Evolutionary conservation across 2,888 invertebrate species (phyloP), one percentile per base, ranked within the genome.

Genomic region (Prosapia bicincta): DNA sequence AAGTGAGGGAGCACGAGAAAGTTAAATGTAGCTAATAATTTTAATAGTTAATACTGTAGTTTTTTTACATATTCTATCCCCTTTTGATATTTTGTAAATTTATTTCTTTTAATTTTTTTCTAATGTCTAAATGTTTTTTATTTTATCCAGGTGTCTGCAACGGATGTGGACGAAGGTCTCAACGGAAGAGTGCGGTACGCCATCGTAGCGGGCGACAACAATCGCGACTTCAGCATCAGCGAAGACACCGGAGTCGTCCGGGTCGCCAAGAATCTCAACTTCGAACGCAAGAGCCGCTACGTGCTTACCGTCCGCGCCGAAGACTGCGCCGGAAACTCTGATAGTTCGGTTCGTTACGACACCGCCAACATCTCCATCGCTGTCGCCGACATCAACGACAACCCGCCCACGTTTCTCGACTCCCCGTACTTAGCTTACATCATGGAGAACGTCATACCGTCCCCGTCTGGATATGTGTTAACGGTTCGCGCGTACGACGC

Each of bases 371-470:
- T 79, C 24, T 78, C 79, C 78, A 94, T 98, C 82, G 90, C 90
- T 76, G 92, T 98, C 73, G 90, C 93, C 80, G 97, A 98, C 85
- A 93, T 97, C 83, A 97, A 98, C 86, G 97, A 98, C 86, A 96
- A 96, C 83, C 92, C 93, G 30, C 98, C 98, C 67, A 92, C 94
- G 67, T 98, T 98, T 86, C 87, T 95, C 81, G 94, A 98, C 86
- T 96, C 97, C n/a, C 97, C 97, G 0, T 97, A 97, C 86, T 87
- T 95, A 83, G 95, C 96, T 3, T 93, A 94, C 84, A 96, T 97
- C 76, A 95, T 96, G 92, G 98, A 98, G 87, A 95, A 96, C 85
- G 91, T 94, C 82, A 90, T 94, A 79, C 93, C 94, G 75, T 92
- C 93, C 71, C 92, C 90, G 24, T 91, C 88, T 82, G 94, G 93